These are phyloP conservation scores for Drosophila navojoa DNA, from an alignment of 1,140 invertebrate genomes.

Conservation along the genomic window DNA sequence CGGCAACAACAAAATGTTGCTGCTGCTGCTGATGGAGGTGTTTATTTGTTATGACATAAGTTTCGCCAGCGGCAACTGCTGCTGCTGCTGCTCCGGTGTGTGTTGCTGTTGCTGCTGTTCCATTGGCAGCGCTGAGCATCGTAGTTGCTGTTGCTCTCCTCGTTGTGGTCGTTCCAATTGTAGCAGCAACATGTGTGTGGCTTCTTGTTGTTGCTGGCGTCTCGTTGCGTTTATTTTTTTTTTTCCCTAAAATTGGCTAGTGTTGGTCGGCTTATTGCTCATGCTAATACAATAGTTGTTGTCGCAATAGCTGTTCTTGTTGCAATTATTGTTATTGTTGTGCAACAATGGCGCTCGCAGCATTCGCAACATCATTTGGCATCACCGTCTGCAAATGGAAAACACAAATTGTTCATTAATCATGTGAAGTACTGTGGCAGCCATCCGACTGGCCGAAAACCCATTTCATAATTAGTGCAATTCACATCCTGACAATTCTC, in stretches of 20 bases:
- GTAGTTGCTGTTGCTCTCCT: slow-evolving; percentile 53
- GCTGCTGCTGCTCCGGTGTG: slow-evolving; percentile 41
- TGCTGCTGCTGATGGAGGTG: slow-evolving; percentile 53
- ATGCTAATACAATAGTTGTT: neutral
- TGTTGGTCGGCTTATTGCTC: slow-evolving; percentile 9
- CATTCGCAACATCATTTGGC: slow-evolving; percentile 58
- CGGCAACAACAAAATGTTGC: slow-evolving; percentile 69
- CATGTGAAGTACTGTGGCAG: slow-evolving; percentile 27
- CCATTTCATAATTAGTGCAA: slow-evolving; percentile 76
- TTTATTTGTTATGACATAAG: slow-evolving; percentile 80
- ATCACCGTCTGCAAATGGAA: slow-evolving; percentile 50
- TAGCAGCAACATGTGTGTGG: slow-evolving; percentile 78
- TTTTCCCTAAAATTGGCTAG: slow-evolving; percentile 14
- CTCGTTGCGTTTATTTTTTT: slow-evolving; percentile 5
- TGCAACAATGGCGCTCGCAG: slow-evolving; percentile 22
- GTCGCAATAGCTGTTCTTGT: slow-evolving; percentile 24
- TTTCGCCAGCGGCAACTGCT: slow-evolving; percentile 63
- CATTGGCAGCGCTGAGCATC: slow-evolving; percentile 76
- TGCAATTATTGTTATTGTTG: slow-evolving; percentile 5
- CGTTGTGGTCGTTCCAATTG: slow-evolving; percentile 26
- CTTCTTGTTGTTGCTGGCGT: slow-evolving; percentile 30
- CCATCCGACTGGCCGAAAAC: slow-evolving; percentile 48
- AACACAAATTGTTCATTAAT: slow-evolving; percentile 60
- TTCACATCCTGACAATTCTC: slow-evolving; percentile 71
- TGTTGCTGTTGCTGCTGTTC: slow-evolving; percentile 61